Conservation (phyloP, 2,888 invertebrate genomes). For the Drosophila trichaetosa region DNA sequence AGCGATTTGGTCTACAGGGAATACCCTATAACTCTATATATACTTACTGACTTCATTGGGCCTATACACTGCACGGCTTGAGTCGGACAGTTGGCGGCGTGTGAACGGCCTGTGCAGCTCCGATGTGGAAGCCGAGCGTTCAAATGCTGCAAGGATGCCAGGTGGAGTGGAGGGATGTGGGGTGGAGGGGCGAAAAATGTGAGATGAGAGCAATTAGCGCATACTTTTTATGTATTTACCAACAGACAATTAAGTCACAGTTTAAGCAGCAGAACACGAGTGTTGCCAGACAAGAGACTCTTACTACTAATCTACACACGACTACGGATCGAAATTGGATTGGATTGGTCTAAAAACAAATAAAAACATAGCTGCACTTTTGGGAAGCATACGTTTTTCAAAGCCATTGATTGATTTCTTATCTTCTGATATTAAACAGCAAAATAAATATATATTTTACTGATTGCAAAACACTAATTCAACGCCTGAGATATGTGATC, state of each 20-base stretch:
- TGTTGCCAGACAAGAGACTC: slow-evolving; percentile 8
- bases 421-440: background rate
- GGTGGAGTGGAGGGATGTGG: background rate
- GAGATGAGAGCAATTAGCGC: slow-evolving; percentile 38
- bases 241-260: slow-evolving; percentile 10
- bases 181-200: slow-evolving; percentile 11
- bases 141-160: slow-evolving; percentile 68
- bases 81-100: slow-evolving; percentile 77
- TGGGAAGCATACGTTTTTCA: background rate
- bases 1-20: slow-evolving; percentile 39
- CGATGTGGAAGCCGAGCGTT: slow-evolving; percentile 82
- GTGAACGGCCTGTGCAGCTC: slow-evolving; percentile 80
- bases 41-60: slow-evolving; percentile 88
- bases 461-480: background rate
- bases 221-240: background rate
- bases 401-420: background rate
- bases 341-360: background rate
- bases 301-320: background rate
- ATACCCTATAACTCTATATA: slow-evolving; percentile 26
- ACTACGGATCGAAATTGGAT: background rate
- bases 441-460: background rate
- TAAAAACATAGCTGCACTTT: background rate
- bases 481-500: background rate
- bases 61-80: slow-evolving; percentile 86
- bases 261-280: slow-evolving; percentile 34